A percentile compares a stretch with the other conserved stretches of the same genome.
These are phyloP conservation scores for Scleropages formosus DNA, from an alignment of 2,797 vertebrate species.

Conservation along the genomic window DNA sequence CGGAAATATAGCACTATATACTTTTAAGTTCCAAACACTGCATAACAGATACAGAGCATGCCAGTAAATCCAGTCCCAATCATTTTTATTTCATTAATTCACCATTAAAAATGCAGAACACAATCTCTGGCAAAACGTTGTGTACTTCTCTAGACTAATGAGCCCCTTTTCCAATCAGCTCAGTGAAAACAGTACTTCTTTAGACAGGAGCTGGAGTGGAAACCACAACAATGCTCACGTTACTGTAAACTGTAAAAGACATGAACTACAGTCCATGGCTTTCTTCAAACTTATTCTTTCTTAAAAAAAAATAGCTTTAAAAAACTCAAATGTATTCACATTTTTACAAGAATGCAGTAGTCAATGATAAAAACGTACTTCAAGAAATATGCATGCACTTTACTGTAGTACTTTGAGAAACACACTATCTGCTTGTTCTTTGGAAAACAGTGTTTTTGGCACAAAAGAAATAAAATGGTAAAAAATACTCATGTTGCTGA, in stretches of 20 bases:
- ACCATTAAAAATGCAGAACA: too few species aligned
- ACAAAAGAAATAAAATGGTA: slow-evolving; percentile 9
- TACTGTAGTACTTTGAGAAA: neutral
- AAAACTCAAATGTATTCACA: neutral
- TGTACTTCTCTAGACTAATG: too few species aligned
- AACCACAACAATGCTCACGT: too few species aligned
- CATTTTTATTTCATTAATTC: neutral
- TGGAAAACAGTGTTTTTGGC: neutral
- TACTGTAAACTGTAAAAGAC: too few species aligned
- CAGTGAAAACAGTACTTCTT: too few species aligned
- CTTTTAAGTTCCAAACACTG: too few species aligned
- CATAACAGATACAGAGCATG: too few species aligned
- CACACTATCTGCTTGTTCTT: neutral
- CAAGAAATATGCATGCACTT: slow-evolving; percentile 3
- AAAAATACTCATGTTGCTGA: neutral
- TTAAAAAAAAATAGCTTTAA: neutral
- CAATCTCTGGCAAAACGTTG: neutral
- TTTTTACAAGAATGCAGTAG: neutral
- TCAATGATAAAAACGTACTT: neutral
- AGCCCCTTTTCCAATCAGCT: too few species aligned
- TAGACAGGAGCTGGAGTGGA: too few species aligned
- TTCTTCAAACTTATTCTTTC: neutral
- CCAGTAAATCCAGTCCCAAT: neutral
- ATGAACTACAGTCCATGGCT: too few species aligned
- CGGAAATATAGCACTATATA: too few species aligned